Conservation (phyloP, 30 jellyfish, hydroid and myxozoan species). For the Mastigias papua region DNA sequence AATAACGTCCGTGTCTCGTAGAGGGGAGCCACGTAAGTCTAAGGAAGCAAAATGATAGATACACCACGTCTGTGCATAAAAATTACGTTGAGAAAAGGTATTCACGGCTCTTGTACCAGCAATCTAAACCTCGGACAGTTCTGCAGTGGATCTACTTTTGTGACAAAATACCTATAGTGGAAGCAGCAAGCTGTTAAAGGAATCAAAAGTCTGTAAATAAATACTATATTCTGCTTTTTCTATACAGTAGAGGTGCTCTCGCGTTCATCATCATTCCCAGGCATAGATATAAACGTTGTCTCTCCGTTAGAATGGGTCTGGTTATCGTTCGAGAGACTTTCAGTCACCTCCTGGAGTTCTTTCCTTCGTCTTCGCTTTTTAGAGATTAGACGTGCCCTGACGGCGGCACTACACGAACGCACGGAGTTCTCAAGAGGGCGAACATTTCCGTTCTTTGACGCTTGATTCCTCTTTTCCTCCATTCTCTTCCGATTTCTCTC, state of each 20-base stretch:
- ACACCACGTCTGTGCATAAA: no score
- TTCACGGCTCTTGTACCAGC: no score
- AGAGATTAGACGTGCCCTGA: slow-evolving; percentile 35
- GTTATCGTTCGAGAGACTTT: not conserved
- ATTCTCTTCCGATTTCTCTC: slow-evolving; percentile 88
- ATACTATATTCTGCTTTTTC: not conserved
- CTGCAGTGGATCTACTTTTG: no score
- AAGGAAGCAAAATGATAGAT: no score
- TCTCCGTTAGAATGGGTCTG: slow-evolving; percentile 70
- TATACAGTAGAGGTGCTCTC: slow-evolving; percentile 52
- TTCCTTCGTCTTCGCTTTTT: slow-evolving; percentile 52
- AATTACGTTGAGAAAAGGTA: no score
- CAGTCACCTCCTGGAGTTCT: slow-evolving; percentile 28
- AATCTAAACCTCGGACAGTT: no score
- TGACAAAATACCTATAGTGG: no score
- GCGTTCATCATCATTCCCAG: slow-evolving; percentile 20
- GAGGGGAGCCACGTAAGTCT: no score
- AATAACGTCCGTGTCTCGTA: no score
- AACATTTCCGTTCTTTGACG: slow-evolving; percentile 55
- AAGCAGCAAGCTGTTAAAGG: not conserved
- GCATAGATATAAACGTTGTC: slow-evolving; percentile 47
- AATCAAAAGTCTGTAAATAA: not conserved
- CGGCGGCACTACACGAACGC: slow-evolving; percentile 33
- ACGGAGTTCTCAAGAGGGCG: slow-evolving; percentile 11
- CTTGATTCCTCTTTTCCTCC: slow-evolving; percentile 85